phyloP scores from a whole-genome alignment of 2,888 invertebrate species.

The Scelioninae gen. 1 region DNA sequence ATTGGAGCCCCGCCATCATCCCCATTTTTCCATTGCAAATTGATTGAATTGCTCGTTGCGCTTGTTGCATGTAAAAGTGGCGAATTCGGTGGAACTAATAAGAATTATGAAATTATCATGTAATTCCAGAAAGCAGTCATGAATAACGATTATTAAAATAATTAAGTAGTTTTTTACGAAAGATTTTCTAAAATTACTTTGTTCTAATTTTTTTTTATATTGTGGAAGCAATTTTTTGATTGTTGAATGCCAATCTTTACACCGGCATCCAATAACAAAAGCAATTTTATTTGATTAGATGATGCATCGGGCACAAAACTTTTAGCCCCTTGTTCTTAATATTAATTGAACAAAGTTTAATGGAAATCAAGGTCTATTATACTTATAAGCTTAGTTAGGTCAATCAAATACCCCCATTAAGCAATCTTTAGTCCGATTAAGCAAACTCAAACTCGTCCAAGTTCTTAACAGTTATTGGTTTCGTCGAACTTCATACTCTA shows the following conservation, averaged over 20 bases:
- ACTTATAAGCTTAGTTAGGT: constrained; percentile 35
- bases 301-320: not conserved
- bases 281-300: not conserved
- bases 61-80: constrained; percentile 92
- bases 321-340: not conserved
- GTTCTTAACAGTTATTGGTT: constrained; percentile 56
- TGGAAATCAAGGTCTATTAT: constrained; percentile 42
- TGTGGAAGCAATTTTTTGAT: no score
- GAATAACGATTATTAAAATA: no score
- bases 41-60: constrained; percentile 92
- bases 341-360: constrained; percentile 20
- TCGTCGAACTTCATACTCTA: constrained; percentile 64
- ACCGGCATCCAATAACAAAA: no score
- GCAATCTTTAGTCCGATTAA: constrained; percentile 38
- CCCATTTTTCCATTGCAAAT: constrained; percentile 92
- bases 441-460: constrained; percentile 38
- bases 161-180: no score
- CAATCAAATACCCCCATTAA: constrained; percentile 32
- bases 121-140: not conserved
- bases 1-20: constrained; percentile 89
- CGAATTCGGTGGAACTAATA: constrained; percentile 93
- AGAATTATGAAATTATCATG: constrained; percentile 73
- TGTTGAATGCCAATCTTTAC: no score
- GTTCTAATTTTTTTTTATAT: no score
- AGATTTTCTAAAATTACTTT: no score